Percentiles rank a stretch among this genome's conserved stretches.
These are phyloP conservation scores for Microctonus brassicae DNA, from an alignment of 2,888 invertebrate genomes.

Conservation along the genomic window DNA sequence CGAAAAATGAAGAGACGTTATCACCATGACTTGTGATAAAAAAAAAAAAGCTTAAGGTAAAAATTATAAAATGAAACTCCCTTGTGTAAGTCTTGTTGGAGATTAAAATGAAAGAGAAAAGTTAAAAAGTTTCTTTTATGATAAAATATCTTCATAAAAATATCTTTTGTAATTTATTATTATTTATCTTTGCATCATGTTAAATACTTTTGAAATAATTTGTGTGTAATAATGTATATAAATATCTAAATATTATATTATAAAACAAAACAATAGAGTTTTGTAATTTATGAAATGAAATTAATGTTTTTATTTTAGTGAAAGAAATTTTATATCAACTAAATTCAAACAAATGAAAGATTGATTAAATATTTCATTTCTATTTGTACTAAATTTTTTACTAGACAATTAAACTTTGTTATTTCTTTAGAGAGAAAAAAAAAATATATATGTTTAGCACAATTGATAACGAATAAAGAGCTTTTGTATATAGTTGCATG, in stretches of 20 bases:
- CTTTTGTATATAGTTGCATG: not conserved
- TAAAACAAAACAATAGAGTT: not conserved
- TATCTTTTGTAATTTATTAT: not conserved
- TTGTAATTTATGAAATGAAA: not conserved
- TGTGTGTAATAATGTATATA: not conserved
- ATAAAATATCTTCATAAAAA: not conserved
- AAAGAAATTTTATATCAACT: not conserved
- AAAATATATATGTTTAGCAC: not conserved
- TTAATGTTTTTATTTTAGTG: not conserved
- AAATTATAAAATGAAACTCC: not conserved
- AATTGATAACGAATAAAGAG: not conserved
- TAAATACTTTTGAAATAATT: conserved; percentile 3
- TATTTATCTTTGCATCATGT: not conserved
- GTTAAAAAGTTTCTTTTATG: not conserved
- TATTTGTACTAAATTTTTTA: not conserved
- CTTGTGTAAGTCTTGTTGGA: not conserved
- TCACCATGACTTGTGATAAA: not conserved
- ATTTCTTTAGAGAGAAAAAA: not conserved
- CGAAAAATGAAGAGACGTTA: not conserved
- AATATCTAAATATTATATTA: not conserved
- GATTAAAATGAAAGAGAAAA: not conserved
- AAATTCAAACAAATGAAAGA: not conserved
- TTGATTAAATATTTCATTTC: not conserved
- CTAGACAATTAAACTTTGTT: not conserved
- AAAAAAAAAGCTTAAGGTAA: not conserved